phyloP scores from a whole-genome alignment of 2,113 vertebrate genomes.

The Syrrhaptes paradoxus region DNA sequence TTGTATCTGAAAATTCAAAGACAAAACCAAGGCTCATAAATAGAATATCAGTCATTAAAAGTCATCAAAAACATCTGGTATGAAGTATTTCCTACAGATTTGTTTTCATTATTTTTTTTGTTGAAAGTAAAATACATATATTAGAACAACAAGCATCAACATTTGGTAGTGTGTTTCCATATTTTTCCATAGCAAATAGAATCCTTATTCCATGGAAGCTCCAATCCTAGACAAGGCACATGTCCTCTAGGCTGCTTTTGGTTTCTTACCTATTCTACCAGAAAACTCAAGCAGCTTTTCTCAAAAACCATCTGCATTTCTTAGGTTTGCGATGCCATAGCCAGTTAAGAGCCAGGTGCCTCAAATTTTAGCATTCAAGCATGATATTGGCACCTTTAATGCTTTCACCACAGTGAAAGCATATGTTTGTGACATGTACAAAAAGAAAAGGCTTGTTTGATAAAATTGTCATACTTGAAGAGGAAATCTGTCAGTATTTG shows the following conservation, averaged over 20 bases:
- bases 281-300: not conserved
- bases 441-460: not conserved
- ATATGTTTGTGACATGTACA: not conserved
- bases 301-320: not conserved
- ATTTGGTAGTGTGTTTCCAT: not conserved
- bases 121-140: not conserved
- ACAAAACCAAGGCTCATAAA: not conserved
- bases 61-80: not conserved
- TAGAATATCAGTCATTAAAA: not conserved
- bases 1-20: conserved; percentile 10
- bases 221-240: not conserved
- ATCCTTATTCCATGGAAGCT: not conserved
- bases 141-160: not conserved
- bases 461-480: not conserved
- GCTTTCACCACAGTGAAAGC: not conserved
- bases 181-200: not conserved
- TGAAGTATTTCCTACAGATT: not conserved
- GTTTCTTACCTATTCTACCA: not conserved
- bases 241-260: not conserved
- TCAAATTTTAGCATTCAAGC: not conserved
- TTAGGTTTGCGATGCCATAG: not conserved
- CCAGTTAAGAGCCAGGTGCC: not conserved
- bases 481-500: not conserved
- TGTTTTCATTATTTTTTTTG: rapidly evolving
- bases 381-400: not conserved